These are phyloP conservation scores for Eupithecia subfuscata DNA, from an alignment of 2,888 invertebrate species.

Conservation along the genomic window DNA sequence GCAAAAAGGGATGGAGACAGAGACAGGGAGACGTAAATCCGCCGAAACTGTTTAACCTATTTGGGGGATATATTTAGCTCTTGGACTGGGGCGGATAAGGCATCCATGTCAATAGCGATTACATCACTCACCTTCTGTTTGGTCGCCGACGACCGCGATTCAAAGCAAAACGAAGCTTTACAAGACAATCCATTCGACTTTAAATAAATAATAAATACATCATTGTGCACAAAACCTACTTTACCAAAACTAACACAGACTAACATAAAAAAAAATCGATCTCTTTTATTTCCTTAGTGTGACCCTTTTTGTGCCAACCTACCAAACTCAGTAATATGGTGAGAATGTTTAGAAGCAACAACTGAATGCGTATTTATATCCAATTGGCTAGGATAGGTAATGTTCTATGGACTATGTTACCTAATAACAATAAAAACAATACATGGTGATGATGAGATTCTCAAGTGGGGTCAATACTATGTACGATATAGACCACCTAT, in stretches of 20 bases:
- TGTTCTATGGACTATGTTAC: background rate
- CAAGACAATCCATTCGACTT: background rate
- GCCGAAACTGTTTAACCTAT: background rate
- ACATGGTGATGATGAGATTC: background rate
- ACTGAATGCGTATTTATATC: background rate
- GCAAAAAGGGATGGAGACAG: background rate
- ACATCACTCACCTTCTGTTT: background rate
- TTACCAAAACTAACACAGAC: background rate
- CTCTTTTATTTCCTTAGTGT: background rate
- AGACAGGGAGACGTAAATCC: background rate
- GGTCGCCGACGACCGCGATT: background rate
- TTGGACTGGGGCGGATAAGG: background rate
- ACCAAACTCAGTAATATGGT: background rate
- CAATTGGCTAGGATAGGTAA: background rate
- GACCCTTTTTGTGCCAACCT: background rate
- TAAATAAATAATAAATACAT: background rate
- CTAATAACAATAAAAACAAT: background rate
- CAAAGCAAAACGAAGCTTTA: background rate
- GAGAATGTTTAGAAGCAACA: background rate
- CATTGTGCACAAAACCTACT: background rate
- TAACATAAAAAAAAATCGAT: background rate
- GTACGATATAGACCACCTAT: background rate
- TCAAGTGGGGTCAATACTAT: background rate
- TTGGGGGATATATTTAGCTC: background rate
- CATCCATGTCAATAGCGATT: background rate